These are phyloP conservation scores for Tromatobia lineatoria DNA, from an alignment of 2,888 invertebrate species.

Conservation along the genomic window DNA sequence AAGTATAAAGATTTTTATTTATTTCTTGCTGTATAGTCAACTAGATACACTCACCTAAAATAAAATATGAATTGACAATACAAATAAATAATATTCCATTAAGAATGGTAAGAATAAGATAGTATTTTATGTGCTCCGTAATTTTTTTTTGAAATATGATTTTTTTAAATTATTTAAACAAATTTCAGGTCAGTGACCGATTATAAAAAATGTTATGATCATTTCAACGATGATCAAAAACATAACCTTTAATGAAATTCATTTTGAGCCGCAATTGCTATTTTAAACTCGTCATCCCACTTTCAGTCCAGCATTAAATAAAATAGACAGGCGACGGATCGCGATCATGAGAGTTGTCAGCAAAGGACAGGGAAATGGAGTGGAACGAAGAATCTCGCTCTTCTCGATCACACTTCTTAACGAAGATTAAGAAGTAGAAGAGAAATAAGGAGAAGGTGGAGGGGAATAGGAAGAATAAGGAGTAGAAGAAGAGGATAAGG, in stretches of 20 bases:
- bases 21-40: too few species aligned
- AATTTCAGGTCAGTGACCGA: too few species aligned
- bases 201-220: too few species aligned
- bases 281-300: neutral
- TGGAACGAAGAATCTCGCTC: constrained; percentile 46
- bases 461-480: neutral
- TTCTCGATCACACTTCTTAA: constrained; percentile 30
- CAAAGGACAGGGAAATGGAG: constrained; percentile 38
- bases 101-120: too few species aligned
- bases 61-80: too few species aligned
- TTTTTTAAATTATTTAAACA: too few species aligned
- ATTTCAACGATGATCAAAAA: too few species aligned
- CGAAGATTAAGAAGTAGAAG: constrained; percentile 31
- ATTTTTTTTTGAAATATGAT: too few species aligned
- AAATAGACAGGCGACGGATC: constrained; percentile 2
- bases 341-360: constrained; percentile 13
- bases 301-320: neutral
- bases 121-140: too few species aligned
- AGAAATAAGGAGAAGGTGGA: constrained; percentile 23
- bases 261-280: neutral
- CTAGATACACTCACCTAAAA: too few species aligned
- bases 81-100: too few species aligned
- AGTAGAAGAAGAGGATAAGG: neutral
- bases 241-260: neutral
- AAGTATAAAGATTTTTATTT: too few species aligned